phyloP scores from a whole-genome alignment of 2,113 vertebrate genomes.

The Ptyas mucosa region DNA sequence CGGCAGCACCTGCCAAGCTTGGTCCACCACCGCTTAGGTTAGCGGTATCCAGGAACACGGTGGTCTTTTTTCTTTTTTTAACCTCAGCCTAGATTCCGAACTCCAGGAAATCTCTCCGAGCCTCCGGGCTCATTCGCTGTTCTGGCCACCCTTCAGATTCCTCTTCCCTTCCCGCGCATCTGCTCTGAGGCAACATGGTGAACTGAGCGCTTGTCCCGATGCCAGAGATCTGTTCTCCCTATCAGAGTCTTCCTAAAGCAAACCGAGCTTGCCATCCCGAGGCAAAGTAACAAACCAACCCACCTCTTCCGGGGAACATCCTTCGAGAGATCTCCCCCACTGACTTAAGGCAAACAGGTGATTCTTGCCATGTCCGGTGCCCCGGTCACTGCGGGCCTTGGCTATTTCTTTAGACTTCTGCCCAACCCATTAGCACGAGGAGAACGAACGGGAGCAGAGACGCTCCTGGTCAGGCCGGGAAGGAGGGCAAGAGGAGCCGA shows the following conservation, averaged over 20 bases:
- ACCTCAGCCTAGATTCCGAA: background rate
- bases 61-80: background rate
- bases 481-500: background rate
- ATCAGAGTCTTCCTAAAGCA: background rate
- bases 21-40: background rate
- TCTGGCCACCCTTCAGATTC: background rate
- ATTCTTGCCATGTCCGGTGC: background rate
- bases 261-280: background rate
- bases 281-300: background rate
- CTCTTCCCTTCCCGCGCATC: constrained; percentile 32
- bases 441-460: no score
- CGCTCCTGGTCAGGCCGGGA: background rate
- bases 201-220: constrained; percentile 45
- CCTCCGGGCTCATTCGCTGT: background rate
- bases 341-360: background rate
- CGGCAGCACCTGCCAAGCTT: background rate
- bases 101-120: background rate
- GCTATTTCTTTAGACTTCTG: background rate
- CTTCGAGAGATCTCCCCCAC: background rate
- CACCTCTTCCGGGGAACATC: accelerated
- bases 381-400: background rate
- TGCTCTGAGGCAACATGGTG: constrained; percentile 53
- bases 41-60: background rate
- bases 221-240: background rate
- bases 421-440: no score